phyloP scores from a whole-genome alignment of 1,140 invertebrate species.

The Bombus huntii region DNA sequence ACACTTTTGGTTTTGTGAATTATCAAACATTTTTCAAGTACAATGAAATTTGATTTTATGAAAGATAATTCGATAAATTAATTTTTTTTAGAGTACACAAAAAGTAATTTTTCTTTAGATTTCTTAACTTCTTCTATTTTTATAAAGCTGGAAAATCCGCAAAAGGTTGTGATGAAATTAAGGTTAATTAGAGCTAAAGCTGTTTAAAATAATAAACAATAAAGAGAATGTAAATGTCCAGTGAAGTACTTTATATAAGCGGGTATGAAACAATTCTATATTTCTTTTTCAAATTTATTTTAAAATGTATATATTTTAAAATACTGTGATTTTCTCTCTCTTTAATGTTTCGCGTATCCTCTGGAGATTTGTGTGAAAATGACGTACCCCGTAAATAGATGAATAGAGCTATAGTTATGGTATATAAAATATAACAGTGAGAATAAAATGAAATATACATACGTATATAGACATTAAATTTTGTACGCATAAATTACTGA shows the following conservation, averaged over 20 bases:
- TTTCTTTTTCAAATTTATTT: neutral
- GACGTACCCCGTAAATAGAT: too few species aligned
- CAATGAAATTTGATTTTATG: neutral
- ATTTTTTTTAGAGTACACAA: neutral
- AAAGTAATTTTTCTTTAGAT: neutral
- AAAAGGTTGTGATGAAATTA: neutral
- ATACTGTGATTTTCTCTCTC: too few species aligned
- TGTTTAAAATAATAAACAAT: neutral
- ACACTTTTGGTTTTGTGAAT: neutral
- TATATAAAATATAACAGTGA: too few species aligned
- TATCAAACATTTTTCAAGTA: neutral
- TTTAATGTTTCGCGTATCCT: too few species aligned
- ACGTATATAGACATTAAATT: too few species aligned
- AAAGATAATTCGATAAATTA: neutral
- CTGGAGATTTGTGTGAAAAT: too few species aligned
- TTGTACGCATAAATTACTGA: too few species aligned
- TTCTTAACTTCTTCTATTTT: neutral
- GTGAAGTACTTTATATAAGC: neutral
- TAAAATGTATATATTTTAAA: neutral
- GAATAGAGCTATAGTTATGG: too few species aligned
- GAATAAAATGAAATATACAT: too few species aligned
- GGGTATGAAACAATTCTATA: neutral
- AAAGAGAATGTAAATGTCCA: neutral
- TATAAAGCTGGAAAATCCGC: neutral
- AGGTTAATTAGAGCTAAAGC: neutral